These are phyloP conservation scores for Bhutanitis thaidina DNA, from an alignment of 2,888 invertebrate genomes.

Conservation along the genomic window DNA sequence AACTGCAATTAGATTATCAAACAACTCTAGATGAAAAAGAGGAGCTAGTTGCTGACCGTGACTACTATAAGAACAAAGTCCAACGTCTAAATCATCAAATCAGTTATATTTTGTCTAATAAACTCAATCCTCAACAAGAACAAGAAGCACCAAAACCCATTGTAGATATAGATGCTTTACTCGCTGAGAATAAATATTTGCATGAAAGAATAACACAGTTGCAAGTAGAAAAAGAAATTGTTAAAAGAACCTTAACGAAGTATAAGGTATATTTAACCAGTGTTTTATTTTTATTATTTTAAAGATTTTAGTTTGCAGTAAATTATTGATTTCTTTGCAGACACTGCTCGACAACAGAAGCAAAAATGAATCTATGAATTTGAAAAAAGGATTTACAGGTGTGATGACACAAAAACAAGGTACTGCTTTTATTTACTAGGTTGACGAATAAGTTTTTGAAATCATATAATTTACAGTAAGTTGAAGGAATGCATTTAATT, in stretches of 20 bases:
- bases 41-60: slow-evolving; percentile 88
- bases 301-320: background rate
- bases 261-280: slow-evolving; percentile 80
- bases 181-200: slow-evolving; percentile 91
- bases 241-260: slow-evolving; percentile 85
- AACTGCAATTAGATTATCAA: slow-evolving; percentile 87
- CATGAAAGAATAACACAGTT: slow-evolving; percentile 89
- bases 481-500: too few species aligned
- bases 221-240: slow-evolving; percentile 88
- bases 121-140: slow-evolving; percentile 47
- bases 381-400: slow-evolving; percentile 84
- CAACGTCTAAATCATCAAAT: slow-evolving; percentile 90
- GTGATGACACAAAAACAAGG: slow-evolving; percentile 90
- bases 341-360: slow-evolving; percentile 85
- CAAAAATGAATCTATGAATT: slow-evolving; percentile 84
- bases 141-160: slow-evolving; percentile 63
- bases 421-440: slow-evolving; percentile 38
- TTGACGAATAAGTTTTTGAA: too few species aligned
- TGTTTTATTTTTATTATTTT: too few species aligned
- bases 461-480: too few species aligned
- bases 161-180: slow-evolving; percentile 88
- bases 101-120: slow-evolving; percentile 81
- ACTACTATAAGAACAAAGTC: slow-evolving; percentile 90
- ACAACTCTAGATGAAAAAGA: slow-evolving; percentile 91
- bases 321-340: slow-evolving; percentile 56